Evolutionary conservation across 2,888 invertebrate genomes (phyloP).

Genomic region (Acrocera orbiculus): DNA sequence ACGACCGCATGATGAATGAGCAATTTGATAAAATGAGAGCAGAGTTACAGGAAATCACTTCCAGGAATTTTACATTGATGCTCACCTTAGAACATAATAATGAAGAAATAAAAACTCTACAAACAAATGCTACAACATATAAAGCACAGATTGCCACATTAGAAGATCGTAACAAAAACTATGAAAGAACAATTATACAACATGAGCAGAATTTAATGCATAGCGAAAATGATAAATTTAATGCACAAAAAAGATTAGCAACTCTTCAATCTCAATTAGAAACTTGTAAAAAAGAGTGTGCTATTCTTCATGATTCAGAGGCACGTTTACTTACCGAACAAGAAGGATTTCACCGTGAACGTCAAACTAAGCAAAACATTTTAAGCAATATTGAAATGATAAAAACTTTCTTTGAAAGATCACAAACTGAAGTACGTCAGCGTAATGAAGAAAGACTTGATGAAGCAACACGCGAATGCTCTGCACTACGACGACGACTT

Average conservation of each 20-base stretch:
- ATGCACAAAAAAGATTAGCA: slow-evolving; percentile 50
- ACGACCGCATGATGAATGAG: slow-evolving; percentile 66
- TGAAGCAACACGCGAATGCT: slow-evolving; percentile 59
- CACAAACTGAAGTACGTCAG: slow-evolving; percentile 60
- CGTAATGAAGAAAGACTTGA: slow-evolving; percentile 59
- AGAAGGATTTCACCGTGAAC: slow-evolving; percentile 58
- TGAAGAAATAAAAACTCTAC: slow-evolving; percentile 62
- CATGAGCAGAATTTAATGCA: slow-evolving; percentile 70
- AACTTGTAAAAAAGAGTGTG: slow-evolving; percentile 59
- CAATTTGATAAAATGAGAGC: slow-evolving; percentile 65
- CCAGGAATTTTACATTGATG: slow-evolving; percentile 60
- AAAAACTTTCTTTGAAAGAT: slow-evolving; percentile 69
- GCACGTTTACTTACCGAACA: slow-evolving; percentile 61
- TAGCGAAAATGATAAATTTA: slow-evolving; percentile 60
- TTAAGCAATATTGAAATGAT: slow-evolving; percentile 77
- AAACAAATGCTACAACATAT: slow-evolving; percentile 55
- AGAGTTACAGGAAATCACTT: slow-evolving; percentile 53
- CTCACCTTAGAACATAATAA: slow-evolving; percentile 70
- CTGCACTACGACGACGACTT: slow-evolving; percentile 55
- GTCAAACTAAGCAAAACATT: slow-evolving; percentile 59
- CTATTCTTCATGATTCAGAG: slow-evolving; percentile 59
- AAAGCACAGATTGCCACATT: slow-evolving; percentile 72
- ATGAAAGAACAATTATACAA: slow-evolving; percentile 61
- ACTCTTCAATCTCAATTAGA: slow-evolving; percentile 59
- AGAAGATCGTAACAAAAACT: slow-evolving; percentile 73